Evolutionary conservation across 1,140 invertebrate species (phyloP), one percentile per base, ranked within the genome.

Genomic region (Micrasema longulum): DNA sequence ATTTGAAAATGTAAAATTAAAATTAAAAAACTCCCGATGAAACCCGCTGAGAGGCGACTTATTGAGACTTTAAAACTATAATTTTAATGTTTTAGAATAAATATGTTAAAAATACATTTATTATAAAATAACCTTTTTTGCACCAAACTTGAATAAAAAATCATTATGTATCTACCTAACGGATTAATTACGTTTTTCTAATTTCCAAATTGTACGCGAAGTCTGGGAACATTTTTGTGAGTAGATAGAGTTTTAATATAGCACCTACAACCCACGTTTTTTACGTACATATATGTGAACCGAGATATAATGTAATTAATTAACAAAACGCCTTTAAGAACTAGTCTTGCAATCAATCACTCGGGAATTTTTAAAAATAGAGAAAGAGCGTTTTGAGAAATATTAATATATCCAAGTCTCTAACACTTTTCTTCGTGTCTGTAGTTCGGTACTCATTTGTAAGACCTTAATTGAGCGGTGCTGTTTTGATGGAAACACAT

Each of bases 321-420:
- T 60, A 60, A 60, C 18, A 38, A 9, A 60, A 60, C 55, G 55
- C 55, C 55, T 60, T 43, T 41, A 22, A 41, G 23, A 53, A 31
- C 50, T 26, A 35, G 55, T 22, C 55, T 16, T 23, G 55, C 36
- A 60, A 60, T 60, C n/a, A 60, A 60, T 60, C 55, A 60, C 55
- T 7, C 7, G 36, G 7, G 5, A 43, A 41, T 11, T n/a, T n/a
- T n/a, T n/a, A 60, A 60, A 60, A 43, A n/a, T 1, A 38, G 10
- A 35, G 26, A 4, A 31, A 31, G 3, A 31, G 7, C 2, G 26
- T 31, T 50, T 52, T 52, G 22, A 22, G 4, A 52, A 22, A 23
- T 23, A 16, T 52, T 22, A 22, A 18, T 52, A 22, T 16, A n/a
- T n/a, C n/a, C n/a, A 6, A 14, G 14, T 60, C 6, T 41, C 35